Evolutionary conservation across 2,888 invertebrate genomes (phyloP).

Genomic region (Timema podura): DNA sequence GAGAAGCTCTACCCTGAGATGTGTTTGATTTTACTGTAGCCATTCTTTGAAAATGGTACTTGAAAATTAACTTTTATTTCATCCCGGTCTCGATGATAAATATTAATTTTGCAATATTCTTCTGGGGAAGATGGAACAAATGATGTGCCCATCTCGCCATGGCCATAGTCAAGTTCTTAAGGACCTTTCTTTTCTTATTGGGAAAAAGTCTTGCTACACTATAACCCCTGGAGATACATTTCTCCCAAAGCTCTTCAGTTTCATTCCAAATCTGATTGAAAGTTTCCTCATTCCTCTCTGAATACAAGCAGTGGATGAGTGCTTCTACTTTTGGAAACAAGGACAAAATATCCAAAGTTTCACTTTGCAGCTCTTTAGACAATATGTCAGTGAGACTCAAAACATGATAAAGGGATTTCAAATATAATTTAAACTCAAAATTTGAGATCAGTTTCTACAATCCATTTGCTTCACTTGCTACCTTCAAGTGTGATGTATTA

Average conservation of each 20-base stretch:
- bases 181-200: not conserved
- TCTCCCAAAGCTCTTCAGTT: not conserved
- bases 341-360: not conserved
- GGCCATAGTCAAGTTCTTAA: not conserved
- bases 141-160: no score
- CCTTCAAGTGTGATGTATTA: not conserved
- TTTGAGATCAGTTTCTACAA: not conserved
- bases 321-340: constrained; percentile 2
- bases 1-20: no score
- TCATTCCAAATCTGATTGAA: not conserved
- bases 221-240: not conserved
- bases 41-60: not conserved
- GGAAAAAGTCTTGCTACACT: not conserved
- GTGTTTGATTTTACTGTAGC: not conserved
- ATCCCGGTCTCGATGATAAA: not conserved
- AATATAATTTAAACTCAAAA: not conserved
- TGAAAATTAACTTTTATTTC: not conserved
- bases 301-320: constrained; percentile 12
- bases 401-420: not conserved
- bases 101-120: not conserved
- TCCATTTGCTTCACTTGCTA: not conserved
- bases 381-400: not conserved
- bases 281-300: not conserved
- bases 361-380: not conserved
- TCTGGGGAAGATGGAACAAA: no score